Evolutionary conservation across 2,888 invertebrate species (phyloP).

Genomic region (Sisyra nigra): DNA sequence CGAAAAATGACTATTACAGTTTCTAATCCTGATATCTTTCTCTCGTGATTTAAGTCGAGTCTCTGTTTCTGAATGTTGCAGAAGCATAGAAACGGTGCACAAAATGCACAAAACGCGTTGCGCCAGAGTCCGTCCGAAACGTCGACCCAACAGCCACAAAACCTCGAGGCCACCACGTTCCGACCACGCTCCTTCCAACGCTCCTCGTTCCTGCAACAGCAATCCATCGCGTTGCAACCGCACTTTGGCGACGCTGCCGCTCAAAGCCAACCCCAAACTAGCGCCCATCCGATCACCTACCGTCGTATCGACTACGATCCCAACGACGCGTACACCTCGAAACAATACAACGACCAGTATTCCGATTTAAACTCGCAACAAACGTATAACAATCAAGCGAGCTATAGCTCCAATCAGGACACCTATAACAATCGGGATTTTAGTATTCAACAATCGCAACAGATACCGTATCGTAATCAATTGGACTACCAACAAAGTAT

Average conservation of each 20-base stretch:
- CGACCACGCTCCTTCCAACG: slow-evolving; percentile 7
- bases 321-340: slow-evolving; percentile 3
- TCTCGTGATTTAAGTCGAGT: not conserved
- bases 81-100: slow-evolving; percentile 22
- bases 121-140: slow-evolving; percentile 28
- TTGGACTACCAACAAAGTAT: slow-evolving; percentile 4
- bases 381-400: not conserved
- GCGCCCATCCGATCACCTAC: too few relatives aligned
- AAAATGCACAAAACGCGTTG: slow-evolving; percentile 17
- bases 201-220: slow-evolving; percentile 8
- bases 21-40: not conserved
- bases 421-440: not conserved
- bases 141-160: slow-evolving; percentile 19
- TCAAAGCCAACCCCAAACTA: too few relatives aligned
- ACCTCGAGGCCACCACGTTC: slow-evolving; percentile 10
- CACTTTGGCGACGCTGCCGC: too few relatives aligned
- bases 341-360: slow-evolving; percentile 14
- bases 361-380: slow-evolving; percentile 15
- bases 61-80: slow-evolving; percentile 24
- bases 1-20: not conserved
- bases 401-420: too few relatives aligned
- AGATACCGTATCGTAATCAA: not conserved
- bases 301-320: not conserved
- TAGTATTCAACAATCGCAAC: slow-evolving; percentile 2
- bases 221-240: slow-evolving; percentile 8